Conservation (phyloP, 2,797 vertebrate species). For the Tinamus major region DNA sequence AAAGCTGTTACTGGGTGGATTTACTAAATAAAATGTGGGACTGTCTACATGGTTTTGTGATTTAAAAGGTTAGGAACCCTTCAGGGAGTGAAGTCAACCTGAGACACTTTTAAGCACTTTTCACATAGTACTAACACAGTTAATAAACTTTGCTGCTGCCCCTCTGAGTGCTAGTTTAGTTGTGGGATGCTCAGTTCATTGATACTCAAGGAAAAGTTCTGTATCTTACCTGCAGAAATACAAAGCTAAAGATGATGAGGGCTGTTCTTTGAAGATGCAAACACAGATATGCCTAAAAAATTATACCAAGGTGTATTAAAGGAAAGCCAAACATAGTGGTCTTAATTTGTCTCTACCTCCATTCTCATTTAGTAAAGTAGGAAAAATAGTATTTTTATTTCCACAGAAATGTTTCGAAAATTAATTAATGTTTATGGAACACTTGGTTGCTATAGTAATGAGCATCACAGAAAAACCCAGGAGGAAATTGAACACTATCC, state of each 20-base stretch:
- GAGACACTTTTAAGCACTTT: neutral
- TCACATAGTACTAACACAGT: neutral
- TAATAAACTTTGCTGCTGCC: neutral
- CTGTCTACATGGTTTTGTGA: neutral
- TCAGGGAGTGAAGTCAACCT: neutral
- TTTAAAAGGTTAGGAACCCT: neutral
- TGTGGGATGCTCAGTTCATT: neutral
- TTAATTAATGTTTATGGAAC: neutral
- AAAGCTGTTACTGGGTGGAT: neutral
- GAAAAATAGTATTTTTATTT: neutral
- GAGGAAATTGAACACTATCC: neutral
- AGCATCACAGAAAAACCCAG: neutral
- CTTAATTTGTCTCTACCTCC: neutral
- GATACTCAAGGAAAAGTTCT: neutral
- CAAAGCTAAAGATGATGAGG: neutral
- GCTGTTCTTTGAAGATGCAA: neutral
- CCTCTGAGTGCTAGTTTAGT: neutral
- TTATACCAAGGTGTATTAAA: neutral
- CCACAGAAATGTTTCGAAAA: constrained; percentile 13
- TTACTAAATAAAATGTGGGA: neutral
- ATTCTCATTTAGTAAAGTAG: neutral
- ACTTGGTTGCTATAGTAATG: constrained; percentile 55
- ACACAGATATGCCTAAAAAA: neutral
- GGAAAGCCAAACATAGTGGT: neutral
- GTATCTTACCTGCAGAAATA: neutral